Evolutionary conservation across 2,888 invertebrate species (phyloP).

Genomic region (Hirtodrosophila histrioides): DNA sequence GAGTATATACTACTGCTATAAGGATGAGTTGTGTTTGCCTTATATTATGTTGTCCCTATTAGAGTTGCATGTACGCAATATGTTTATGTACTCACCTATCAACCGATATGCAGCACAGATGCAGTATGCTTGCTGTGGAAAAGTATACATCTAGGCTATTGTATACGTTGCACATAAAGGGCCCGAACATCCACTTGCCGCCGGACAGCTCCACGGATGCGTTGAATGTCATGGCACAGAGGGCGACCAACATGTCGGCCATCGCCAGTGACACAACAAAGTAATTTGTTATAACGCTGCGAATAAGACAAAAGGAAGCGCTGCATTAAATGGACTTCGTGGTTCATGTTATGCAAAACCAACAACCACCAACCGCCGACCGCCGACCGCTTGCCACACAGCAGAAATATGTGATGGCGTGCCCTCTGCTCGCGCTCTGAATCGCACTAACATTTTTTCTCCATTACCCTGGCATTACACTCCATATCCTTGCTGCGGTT

Average conservation of each 20-base stretch:
- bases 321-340: slow-evolving; percentile 45
- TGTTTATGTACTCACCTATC: slow-evolving; percentile 85
- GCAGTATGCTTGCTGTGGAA: slow-evolving; percentile 95
- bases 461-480: slow-evolving; percentile 25
- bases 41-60: background rate
- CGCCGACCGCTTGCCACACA: slow-evolving; percentile 12
- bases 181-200: slow-evolving; percentile 94
- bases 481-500: slow-evolving; percentile 36
- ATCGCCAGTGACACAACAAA: slow-evolving; percentile 97
- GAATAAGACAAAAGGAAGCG: slow-evolving; percentile 42
- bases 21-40: slow-evolving; percentile 3
- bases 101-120: slow-evolving; percentile 96
- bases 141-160: slow-evolving; percentile 98
- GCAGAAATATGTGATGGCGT: slow-evolving; percentile 17
- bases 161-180: slow-evolving; percentile 97
- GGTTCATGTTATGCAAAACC: slow-evolving; percentile 10
- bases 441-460: background rate
- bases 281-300: slow-evolving; percentile 95
- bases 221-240: slow-evolving; percentile 97
- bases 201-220: slow-evolving; percentile 94
- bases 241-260: slow-evolving; percentile 97
- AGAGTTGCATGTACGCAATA: background rate
- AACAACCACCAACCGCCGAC: background rate
- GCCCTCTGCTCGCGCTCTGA: background rate
- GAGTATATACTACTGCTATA: background rate